Evolutionary conservation across 2,113 vertebrate species (phyloP).

Genomic region (Rhipidura dahli): DNA sequence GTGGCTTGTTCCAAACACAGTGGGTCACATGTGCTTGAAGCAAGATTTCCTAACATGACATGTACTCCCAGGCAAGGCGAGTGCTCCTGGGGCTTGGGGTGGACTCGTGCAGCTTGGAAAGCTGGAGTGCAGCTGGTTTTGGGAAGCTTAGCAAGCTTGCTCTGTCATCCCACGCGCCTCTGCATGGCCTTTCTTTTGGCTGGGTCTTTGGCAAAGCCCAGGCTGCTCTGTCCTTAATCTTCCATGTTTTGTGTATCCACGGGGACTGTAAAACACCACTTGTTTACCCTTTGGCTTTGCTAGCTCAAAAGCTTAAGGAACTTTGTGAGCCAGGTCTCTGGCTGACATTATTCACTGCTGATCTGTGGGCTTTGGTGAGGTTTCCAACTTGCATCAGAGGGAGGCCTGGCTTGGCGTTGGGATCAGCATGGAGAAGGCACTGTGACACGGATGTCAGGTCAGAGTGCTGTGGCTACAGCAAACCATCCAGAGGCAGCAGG

Average conservation of each 20-base stretch:
- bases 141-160: not conserved
- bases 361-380: not conserved
- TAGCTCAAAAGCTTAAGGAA: not conserved
- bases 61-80: not conserved
- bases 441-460: not conserved
- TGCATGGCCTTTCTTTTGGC: not conserved
- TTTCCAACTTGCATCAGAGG: not conserved
- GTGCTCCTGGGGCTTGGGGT: not conserved
- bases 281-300: not conserved
- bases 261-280: not conserved
- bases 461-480: not conserved
- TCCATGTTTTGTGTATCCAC: not conserved
- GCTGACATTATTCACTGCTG: not conserved
- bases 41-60: not conserved
- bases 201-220: not conserved
- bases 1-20: not conserved
- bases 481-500: not conserved
- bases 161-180: accelerated
- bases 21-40: not conserved
- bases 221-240: not conserved
- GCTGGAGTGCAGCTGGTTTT: not conserved
- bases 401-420: not conserved
- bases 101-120: not conserved
- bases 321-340: not conserved
- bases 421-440: not conserved